Evolutionary conservation across 2,797 vertebrate species (phyloP).

Genomic region (Microchirus variegatus): DNA sequence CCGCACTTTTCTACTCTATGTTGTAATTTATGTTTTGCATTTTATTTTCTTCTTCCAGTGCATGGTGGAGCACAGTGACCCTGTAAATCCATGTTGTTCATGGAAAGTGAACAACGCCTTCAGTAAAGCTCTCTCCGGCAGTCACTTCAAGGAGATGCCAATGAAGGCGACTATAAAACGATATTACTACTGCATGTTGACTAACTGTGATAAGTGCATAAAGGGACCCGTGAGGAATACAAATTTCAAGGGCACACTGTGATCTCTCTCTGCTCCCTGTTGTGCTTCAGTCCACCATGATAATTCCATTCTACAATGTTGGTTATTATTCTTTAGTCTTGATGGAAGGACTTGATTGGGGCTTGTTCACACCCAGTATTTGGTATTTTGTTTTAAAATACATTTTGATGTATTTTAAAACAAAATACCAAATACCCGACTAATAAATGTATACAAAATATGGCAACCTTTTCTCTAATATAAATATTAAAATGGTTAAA

Average conservation of each 20-base stretch:
- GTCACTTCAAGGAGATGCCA: conserved; percentile 25
- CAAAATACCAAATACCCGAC: no score
- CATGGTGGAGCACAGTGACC: conserved; percentile 4
- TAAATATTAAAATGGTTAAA: no score
- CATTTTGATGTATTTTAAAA: no score
- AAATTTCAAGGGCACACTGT: conserved; percentile 32
- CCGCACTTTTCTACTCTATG: not conserved
- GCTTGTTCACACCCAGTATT: conserved; percentile 12
- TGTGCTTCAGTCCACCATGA: not conserved
- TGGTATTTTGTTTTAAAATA: no score
- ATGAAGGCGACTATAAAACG: conserved; percentile 24
- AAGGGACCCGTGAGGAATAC: conserved; percentile 21
- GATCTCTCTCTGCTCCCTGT: conserved; percentile 20
- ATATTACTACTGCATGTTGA: conserved; percentile 9
- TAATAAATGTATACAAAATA: no score
- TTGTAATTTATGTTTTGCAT: conserved; percentile 16
- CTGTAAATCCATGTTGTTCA: conserved; percentile 15
- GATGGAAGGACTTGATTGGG: not conserved
- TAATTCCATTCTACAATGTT: no score
- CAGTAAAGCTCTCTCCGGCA: conserved; percentile 5
- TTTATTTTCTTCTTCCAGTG: not conserved
- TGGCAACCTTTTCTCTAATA: no score
- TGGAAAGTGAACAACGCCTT: conserved; percentile 6
- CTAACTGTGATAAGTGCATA: not conserved
- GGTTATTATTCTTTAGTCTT: no score